phyloP scores from a whole-genome alignment of 2,888 invertebrate species.

The Meandrusa payeni region DNA sequence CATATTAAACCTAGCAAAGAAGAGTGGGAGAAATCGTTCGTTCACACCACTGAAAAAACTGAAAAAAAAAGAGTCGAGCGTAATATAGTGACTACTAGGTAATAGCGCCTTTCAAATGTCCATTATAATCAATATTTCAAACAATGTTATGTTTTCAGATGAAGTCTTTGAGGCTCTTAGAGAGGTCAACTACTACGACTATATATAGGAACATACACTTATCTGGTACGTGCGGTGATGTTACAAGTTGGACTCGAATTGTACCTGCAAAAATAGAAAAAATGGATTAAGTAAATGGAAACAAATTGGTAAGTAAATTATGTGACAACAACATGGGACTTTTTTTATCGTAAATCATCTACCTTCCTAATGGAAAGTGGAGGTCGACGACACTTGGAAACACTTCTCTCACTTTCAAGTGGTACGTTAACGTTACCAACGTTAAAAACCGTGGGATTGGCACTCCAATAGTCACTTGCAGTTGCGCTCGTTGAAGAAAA shows the following conservation, averaged over 20 bases:
- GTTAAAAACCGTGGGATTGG: slow-evolving; percentile 8
- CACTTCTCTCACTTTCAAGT: slow-evolving; percentile 12
- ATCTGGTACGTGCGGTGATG: slow-evolving; percentile 1
- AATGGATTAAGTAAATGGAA: slow-evolving; percentile 2
- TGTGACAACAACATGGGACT: background rate
- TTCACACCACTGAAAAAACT: too few relatives aligned
- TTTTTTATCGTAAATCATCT: slow-evolving; percentile 12
- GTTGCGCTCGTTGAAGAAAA: background rate
- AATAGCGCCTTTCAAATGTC: too few relatives aligned
- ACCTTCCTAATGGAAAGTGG: slow-evolving; percentile 7
- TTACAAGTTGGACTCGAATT: background rate
- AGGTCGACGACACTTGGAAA: slow-evolving; percentile 11
- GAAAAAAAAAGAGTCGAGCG: too few relatives aligned
- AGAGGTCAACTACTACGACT: too few relatives aligned
- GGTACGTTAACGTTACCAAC: background rate
- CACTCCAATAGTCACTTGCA: background rate
- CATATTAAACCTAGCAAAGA: too few relatives aligned
- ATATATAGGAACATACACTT: background rate
- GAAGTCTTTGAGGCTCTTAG: too few relatives aligned
- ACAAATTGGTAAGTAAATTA: slow-evolving; percentile 3
- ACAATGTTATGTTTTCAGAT: too few relatives aligned
- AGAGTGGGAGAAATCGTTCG: too few relatives aligned
- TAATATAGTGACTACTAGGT: too few relatives aligned
- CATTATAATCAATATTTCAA: too few relatives aligned
- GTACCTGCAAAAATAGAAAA: slow-evolving; percentile 16